A percentile compares a stretch with the other conserved stretches of the same genome.
Conservation (phyloP, 2,113 vertebrate genomes). For the Aptenodytes forsteri region DNA sequence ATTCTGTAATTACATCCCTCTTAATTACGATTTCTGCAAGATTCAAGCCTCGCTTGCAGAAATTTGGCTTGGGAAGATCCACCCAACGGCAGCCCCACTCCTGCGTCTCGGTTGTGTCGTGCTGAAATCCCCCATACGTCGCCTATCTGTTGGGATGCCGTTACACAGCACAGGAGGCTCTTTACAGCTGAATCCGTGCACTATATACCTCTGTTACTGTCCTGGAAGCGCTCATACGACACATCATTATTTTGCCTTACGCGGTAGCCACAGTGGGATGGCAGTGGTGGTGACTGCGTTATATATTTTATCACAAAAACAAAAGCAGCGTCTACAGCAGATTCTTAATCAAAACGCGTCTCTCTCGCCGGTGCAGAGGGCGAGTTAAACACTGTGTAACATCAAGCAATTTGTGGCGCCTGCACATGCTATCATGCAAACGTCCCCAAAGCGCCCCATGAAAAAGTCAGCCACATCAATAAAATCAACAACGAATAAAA, state of each 20-base stretch:
- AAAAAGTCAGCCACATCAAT: constrained; percentile 50
- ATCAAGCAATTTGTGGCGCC: constrained; percentile 17
- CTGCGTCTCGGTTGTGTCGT: rapidly evolving
- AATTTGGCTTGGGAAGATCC: background rate
- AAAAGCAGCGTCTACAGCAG: background rate
- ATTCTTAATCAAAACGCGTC: background rate
- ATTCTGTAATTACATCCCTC: rapidly evolving
- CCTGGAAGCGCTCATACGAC: background rate
- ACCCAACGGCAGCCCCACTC: rapidly evolving
- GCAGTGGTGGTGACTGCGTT: background rate
- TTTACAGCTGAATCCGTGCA: rapidly evolving
- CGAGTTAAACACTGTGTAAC: background rate
- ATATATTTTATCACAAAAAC: constrained; percentile 43
- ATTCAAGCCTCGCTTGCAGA: background rate
- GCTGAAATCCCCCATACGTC: rapidly evolving
- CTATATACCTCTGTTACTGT: background rate
- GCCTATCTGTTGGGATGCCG: rapidly evolving
- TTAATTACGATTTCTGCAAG: background rate
- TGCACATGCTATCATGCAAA: background rate
- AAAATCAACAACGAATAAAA: constrained; percentile 17
- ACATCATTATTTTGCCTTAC: background rate
- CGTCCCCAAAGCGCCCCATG: background rate
- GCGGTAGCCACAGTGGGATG: background rate
- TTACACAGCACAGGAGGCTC: background rate
- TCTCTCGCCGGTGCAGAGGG: background rate